Conservation (phyloP, 2,797 vertebrate genomes). For the Tokudaia tokunoshimensis region DNA sequence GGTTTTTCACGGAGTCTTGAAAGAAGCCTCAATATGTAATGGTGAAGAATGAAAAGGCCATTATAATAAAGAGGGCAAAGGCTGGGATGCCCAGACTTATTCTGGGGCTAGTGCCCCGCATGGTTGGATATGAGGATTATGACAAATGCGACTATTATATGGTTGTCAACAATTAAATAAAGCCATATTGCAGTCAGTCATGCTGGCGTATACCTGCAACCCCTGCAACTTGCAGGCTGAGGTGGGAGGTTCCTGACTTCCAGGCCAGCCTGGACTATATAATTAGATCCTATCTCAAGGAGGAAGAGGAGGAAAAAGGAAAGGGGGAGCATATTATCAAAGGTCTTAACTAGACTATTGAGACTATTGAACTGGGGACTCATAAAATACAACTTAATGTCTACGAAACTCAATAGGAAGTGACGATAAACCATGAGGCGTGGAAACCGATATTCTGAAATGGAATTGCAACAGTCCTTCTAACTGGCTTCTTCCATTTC, state of each 20-base stretch:
- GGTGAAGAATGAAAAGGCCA: background rate
- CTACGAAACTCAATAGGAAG: background rate
- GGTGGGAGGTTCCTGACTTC: too few species aligned
- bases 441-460: background rate
- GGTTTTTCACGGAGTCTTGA: background rate
- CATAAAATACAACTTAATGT: background rate
- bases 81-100: background rate
- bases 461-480: background rate
- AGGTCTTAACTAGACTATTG: background rate
- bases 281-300: too few species aligned
- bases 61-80: conserved; percentile 28
- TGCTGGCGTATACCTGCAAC: background rate
- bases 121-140: background rate
- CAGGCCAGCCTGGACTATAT: background rate
- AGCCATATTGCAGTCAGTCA: background rate
- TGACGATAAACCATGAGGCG: background rate
- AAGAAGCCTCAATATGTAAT: background rate
- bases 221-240: background rate
- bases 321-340: background rate
- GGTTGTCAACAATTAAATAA: conserved; percentile 8
- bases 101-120: background rate
- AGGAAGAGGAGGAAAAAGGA: background rate
- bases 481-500: conserved; percentile 40
- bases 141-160: background rate
- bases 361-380: background rate